Base-by-base conservation (phyloP, 2,888 invertebrate species). In the Polymixis flavicincta region DNA sequence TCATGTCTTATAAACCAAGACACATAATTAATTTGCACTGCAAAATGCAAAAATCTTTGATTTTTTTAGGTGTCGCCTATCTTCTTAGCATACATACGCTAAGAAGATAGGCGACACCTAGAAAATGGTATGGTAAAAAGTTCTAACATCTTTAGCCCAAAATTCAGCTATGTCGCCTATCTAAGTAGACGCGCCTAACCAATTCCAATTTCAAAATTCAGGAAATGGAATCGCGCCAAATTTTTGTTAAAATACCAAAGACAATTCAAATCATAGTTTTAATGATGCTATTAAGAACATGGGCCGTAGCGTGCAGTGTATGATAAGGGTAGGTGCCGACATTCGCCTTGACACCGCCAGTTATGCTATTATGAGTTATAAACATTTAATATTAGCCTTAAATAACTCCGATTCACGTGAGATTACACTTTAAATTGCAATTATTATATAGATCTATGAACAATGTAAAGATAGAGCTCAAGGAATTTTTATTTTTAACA, bases 281-380 rank as follows among this genome's bases (percentile, higher is more conserved):
- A 80, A 83, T 76, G 75, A 71, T 63, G 82, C 71, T 54, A 82
- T 83, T 82, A 80, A 59, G 77, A 69, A 55, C 65, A 14, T 66
- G 57, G 54, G 32, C 32, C 50, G 28, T 82, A 55, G 79, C 84
- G 83, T 87, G 87, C 75, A 37, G 8, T 54, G 57, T 75, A 81
- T 71, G 83, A 85, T 81, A 83, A 84, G 89, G 86, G 84, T 82
- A 71, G 84, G 82, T 78, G 85, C 87, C 84, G 84, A 84, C 86
- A 87, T 85, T 90, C 73, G 74, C 88, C 91, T 89, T 91, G 90
- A 90, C 89, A 89, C 85, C 83, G 70, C 61, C 84, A 75, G 71
- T 76, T 82, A 83, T n/a, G 32, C 60, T 60, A 72, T 83, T 78
- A 83, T 42, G 22, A 50, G 52, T 52, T 68, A 50, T 64, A 76